Base-by-base conservation (phyloP, 2,113 vertebrate genomes). In the Dicentrarchus labrax region DNA sequence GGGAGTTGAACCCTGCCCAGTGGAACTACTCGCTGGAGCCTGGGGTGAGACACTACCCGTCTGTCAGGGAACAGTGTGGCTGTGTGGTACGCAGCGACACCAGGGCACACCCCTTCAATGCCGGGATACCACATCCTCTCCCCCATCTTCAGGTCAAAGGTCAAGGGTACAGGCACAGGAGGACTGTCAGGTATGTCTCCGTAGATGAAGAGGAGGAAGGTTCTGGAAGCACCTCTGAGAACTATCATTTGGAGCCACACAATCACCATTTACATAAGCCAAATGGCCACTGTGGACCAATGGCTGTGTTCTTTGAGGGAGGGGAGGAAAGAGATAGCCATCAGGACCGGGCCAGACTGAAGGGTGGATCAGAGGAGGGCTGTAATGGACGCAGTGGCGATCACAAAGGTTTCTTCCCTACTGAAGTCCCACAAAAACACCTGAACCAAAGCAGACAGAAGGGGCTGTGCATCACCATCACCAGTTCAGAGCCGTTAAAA, bases 361-460 rank as follows among this genome's bases (percentile, higher is more conserved):
- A 82, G 64, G 90, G 85, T 66, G 90, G 88, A 68, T 86, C 90
- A 77, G 84, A 89, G 56, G 87, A 91, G 13, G 60, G 66, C 67
- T 94, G 82, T 68, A 93, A 93, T 50, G 87, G 91, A 78, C 65
- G 61, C 7, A 50, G 43, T 36, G 72, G 62, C 7, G 59, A 68
- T 62, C 86, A 85, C 24, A 79, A 76, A 48, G 72, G 66, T 2
- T 95, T 95, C 78, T 96, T 96, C 69, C 64, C 94, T 22, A 95
- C 95, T 3, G 95, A 95, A 75, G 94, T 95, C 77, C 94, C 94
- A 47, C 94, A 88, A n/a, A 93, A 84, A 54, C 83, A 94, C 60
- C 78, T 93, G 38, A 84, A 73, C 16, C 87, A 84, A 57, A 90
- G 78, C 65, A 80, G 85, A 78, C 47, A 60, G 68, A 90, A 86